Evolutionary conservation across 30 jellyfish, hydroid and myxozoan species (phyloP), one percentile per base, ranked within the genome.

Genomic region (Chironex yamaguchii): DNA sequence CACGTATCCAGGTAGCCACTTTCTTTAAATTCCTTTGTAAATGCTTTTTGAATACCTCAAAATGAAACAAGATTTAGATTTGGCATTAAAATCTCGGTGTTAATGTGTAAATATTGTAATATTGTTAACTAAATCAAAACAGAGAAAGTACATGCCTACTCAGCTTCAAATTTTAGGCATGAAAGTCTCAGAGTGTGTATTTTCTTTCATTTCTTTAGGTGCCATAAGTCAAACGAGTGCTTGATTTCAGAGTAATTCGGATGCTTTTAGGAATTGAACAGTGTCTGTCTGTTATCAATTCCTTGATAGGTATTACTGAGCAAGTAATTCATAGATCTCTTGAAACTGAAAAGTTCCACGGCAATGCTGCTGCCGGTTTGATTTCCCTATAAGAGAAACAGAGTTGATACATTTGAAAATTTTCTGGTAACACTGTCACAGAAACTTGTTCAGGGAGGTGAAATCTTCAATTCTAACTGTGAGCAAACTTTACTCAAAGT

Each of bases 281-380:
- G 21, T 73, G 87, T 26, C 87, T 73, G 87, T 73, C 87, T 73
- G 87, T 73, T 73, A 73, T 73, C 34, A 73, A 74, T 53, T 73
- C 87, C 49, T 72, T 17, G 49, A 73, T 51, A 73, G 49, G 23
- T 74, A 48, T 73, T 4, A 48, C 52, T 49, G 31, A 48, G 87
- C 24, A 73, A 52, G 52, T 14, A 73, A 13, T 73, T 48, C 36
- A 73, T 32, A 24, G 72, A 17, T 52, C 52, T 49, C 52, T 73
- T 36, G 31, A 73, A 73, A 2, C 87, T 74, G 52, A 42, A 73
- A 73, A 73, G 52, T 0, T 73, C 87, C 77, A 73, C 52, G 4
- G 54, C 87, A 73, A 51, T 73, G 72, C 87, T 73, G 87, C 87
- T 73, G 76, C 72, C 87, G 52, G 74, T 74, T 49, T 73, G 87